These are phyloP conservation scores for Lepidurus arcticus DNA, from an alignment of 1,140 invertebrate species.

Conservation along the genomic window DNA sequence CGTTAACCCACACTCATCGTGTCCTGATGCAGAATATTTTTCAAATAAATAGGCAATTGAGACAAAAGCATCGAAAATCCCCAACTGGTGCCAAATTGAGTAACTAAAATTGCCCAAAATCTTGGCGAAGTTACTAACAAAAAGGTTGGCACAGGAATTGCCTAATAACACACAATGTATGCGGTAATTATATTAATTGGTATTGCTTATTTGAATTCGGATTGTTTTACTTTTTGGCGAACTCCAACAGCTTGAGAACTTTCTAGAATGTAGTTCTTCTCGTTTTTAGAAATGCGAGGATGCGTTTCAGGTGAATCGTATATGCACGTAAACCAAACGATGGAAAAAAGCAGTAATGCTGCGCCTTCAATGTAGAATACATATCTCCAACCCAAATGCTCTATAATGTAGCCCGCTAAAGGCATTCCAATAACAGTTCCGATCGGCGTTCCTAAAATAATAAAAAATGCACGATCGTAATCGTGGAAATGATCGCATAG, in stretches of 20 bases:
- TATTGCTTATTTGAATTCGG: background rate
- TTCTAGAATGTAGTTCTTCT: conserved; percentile 49
- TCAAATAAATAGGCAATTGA: background rate
- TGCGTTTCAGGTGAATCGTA: conserved; percentile 47
- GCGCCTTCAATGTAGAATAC: conserved; percentile 72
- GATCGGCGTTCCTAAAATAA: conserved; percentile 57
- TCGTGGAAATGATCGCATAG: background rate
- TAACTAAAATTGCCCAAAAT: background rate
- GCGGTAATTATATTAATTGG: background rate
- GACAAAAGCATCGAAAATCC: background rate
- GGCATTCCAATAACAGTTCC: conserved; percentile 70
- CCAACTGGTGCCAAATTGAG: background rate
- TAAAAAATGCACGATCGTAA: background rate
- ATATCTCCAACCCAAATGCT: conserved; percentile 65
- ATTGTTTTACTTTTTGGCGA: background rate
- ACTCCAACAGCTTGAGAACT: background rate
- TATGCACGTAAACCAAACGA: conserved; percentile 48
- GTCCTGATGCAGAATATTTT: background rate
- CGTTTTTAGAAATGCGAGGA: conserved; percentile 50
- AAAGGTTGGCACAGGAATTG: background rate
- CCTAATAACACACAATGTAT: background rate
- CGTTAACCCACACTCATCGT: background rate
- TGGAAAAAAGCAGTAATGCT: conserved; percentile 56
- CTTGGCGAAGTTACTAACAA: background rate
- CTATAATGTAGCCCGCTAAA: conserved; percentile 58